Percentiles rank a stretch among this genome's conserved stretches.
Evolutionary conservation across 1,140 invertebrate genomes (phyloP).

Genomic region (Pseudomyrmex pallidus): DNA sequence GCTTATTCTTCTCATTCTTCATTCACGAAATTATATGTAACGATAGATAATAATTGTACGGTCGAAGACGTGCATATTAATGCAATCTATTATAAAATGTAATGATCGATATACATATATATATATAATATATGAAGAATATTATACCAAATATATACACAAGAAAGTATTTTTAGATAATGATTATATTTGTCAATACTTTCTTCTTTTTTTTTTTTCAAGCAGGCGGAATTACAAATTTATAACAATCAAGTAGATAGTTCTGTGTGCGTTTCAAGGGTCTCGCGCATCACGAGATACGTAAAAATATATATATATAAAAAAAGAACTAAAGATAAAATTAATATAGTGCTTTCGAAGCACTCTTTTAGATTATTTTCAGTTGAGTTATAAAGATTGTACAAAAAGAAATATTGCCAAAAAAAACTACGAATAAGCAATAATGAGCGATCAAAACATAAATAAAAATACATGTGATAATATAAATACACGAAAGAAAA

Average conservation of each 20-base stretch:
- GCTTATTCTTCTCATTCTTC: conserved; percentile 8
- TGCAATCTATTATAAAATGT: conserved; percentile 68
- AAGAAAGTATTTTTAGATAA: conserved; percentile 65
- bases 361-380: not conserved
- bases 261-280: not conserved
- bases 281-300: not conserved
- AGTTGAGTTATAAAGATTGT: conserved; percentile 9
- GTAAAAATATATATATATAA: not conserved
- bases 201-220: conserved; percentile 29
- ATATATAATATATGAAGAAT: conserved; percentile 67
- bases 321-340: not conserved
- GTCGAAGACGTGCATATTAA: conserved; percentile 72
- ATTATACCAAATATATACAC: conserved; percentile 12
- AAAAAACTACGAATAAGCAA: no score
- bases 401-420: not conserved
- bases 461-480: not conserved
- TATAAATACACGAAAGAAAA: conserved; percentile 19
- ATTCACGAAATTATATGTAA: conserved; percentile 49
- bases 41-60: conserved; percentile 74
- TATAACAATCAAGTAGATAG: not conserved
- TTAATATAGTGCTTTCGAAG: not conserved
- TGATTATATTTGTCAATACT: conserved; percentile 36
- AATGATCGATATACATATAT: conserved; percentile 64
- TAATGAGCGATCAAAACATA: no score
- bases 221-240: conserved; percentile 3